A percentile compares a stretch with the other conserved stretches of the same genome.
These are phyloP conservation scores for Coptodon rendalli DNA, from an alignment of 2,113 vertebrate genomes.

Conservation along the genomic window DNA sequence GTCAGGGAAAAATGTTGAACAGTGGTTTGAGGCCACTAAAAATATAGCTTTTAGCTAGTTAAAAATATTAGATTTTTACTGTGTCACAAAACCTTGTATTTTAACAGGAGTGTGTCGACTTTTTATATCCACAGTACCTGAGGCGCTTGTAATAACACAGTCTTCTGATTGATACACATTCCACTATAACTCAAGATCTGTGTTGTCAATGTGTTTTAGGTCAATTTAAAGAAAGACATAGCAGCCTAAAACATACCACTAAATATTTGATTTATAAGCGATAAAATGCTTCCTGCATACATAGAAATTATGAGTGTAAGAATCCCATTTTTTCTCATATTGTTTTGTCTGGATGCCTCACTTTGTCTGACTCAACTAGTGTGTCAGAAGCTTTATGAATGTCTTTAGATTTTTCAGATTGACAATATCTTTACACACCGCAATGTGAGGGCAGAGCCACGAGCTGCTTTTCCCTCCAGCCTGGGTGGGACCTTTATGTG, in stretches of 20 bases:
- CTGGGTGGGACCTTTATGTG: background rate
- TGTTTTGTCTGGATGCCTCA: background rate
- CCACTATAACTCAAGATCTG: background rate
- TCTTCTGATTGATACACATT: background rate
- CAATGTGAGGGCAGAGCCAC: background rate
- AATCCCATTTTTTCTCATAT: background rate
- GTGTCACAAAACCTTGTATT: background rate
- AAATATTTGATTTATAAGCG: background rate
- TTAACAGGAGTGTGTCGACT: background rate
- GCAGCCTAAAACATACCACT: background rate
- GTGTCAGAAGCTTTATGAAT: background rate
- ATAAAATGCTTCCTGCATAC: background rate
- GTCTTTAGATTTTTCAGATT: background rate
- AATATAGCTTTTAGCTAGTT: background rate
- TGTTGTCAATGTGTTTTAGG: background rate
- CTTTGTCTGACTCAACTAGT: background rate
- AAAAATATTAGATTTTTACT: background rate
- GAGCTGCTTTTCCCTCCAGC: background rate
- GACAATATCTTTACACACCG: background rate
- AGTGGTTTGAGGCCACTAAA: background rate
- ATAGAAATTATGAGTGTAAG: background rate
- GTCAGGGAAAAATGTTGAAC: background rate
- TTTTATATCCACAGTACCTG: background rate
- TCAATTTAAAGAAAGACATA: background rate
- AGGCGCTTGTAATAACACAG: background rate